Conservation (phyloP, 2,888 invertebrate genomes). For the Synergus laeviventris region DNA sequence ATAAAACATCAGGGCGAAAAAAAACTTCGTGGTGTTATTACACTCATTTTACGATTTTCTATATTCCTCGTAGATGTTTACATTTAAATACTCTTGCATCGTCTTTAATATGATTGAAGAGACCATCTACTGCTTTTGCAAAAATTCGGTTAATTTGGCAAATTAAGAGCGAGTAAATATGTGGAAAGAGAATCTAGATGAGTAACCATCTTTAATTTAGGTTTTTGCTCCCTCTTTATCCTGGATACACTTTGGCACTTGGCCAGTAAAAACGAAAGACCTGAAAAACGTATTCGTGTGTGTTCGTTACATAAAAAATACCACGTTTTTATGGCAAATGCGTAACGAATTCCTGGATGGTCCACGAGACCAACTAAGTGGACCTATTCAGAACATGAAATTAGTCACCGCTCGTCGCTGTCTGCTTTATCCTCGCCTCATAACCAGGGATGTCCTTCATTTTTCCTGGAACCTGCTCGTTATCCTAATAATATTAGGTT, state of each 20-base stretch:
- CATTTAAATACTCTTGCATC: background rate
- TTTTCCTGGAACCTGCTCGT: background rate
- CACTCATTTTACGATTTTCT: background rate
- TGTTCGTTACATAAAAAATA: constrained; percentile 22
- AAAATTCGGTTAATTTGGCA: background rate
- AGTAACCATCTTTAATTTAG: constrained; percentile 11
- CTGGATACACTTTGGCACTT: constrained; percentile 28
- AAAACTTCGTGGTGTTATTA: background rate
- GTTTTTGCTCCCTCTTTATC: background rate
- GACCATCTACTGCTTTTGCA: too few relatives aligned
- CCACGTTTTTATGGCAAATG: constrained; percentile 42
- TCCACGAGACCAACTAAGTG: constrained; percentile 50
- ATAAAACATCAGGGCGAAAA: background rate
- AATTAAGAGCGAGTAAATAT: background rate
- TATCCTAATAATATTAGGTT: too few relatives aligned
- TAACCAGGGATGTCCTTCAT: background rate
- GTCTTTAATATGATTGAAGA: background rate
- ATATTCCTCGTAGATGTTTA: background rate
- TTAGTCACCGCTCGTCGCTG: constrained; percentile 42
- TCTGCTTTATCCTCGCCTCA: background rate
- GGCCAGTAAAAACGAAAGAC: constrained; percentile 16
- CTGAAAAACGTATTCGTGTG: constrained; percentile 17
- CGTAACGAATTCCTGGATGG: constrained; percentile 48
- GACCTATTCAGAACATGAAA: constrained; percentile 57
- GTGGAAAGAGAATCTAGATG: background rate